These are phyloP conservation scores for Cisticola juncidis DNA, from an alignment of 2,113 vertebrate genomes.

Conservation along the genomic window DNA sequence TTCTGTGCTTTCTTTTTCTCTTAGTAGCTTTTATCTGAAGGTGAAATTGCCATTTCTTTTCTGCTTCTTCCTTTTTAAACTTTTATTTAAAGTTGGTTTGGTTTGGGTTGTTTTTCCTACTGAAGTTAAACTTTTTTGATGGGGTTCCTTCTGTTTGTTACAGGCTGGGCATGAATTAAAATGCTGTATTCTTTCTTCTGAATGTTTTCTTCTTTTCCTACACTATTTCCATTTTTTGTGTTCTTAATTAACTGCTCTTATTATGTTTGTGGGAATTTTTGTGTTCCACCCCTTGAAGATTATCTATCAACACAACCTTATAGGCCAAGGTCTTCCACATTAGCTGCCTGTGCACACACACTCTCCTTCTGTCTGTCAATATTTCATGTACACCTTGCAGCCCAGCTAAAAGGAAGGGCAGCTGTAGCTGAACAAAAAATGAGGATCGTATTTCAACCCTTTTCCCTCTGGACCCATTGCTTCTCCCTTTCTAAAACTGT, in stretches of 20 bases:
- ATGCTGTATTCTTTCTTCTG: background rate
- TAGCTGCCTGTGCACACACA: background rate
- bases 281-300: background rate
- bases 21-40: constrained; percentile 50
- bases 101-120: background rate
- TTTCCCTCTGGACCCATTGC: background rate
- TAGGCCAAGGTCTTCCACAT: background rate
- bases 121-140: background rate
- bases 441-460: background rate
- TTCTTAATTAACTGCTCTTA: background rate
- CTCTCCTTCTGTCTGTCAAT: background rate
- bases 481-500: background rate
- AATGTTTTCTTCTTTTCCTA: background rate
- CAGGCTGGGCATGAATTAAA: background rate
- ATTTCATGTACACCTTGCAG: background rate
- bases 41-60: constrained; percentile 24
- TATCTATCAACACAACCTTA: background rate
- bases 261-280: background rate
- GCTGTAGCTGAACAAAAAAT: background rate
- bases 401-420: background rate
- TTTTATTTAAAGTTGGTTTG: background rate
- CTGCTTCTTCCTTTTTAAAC: background rate
- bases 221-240: background rate
- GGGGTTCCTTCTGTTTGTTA: background rate
- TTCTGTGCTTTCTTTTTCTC: constrained; percentile 47